Base-by-base conservation (phyloP, 2,888 invertebrate genomes). In the Coleophora flavipennella region DNA sequence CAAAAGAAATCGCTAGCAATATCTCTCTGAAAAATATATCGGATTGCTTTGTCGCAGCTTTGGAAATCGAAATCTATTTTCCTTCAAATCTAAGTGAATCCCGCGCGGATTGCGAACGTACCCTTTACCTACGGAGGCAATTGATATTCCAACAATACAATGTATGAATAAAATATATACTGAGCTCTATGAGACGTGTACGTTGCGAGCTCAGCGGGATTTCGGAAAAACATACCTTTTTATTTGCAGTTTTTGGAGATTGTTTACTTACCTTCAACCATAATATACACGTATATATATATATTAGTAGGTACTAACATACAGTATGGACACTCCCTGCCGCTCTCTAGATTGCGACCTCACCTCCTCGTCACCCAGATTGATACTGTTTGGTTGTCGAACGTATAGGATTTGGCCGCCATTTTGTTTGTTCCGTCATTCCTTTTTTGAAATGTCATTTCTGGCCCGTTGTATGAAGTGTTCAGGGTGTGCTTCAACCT, bases 31-130 rank as follows among this genome's bases (percentile, higher is more conserved):
- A 84, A 84, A 83, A 84, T 84, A 84, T 84, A 83, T 84, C 84
- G 83, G 83, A 84, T 83, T 83, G 83, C 84, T 83, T 84, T 84
- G 84, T 84, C 83, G 83, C 80, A 81, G 84, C 83, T 81, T 81
- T 81, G 73, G 73, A 81, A 83, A 83, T 83, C 84, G 81, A 84
- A 83, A 84, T 84, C 83, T 84, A 84, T 84, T 83, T 84, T 84
- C 84, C 84, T 83, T 84, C 84, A 83, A 84, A 84, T 83, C 84
- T 84, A 84, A 84, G 84, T 81, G 84, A 84, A 84, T 84, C 84
- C 84, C 84, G 80, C 76, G 84, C 78, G 84, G 83, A 83, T 84
- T 83, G 84, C 79, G 81, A 83, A 78, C 77, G 80, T 84, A 84
- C 83, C 83, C 84, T 84, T 84, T 84, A 81, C 83, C 83, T 83